Percentiles rank a stretch among this genome's conserved stretches.
Conservation (phyloP, 2,113 vertebrate genomes). For the Thermophis baileyi region DNA sequence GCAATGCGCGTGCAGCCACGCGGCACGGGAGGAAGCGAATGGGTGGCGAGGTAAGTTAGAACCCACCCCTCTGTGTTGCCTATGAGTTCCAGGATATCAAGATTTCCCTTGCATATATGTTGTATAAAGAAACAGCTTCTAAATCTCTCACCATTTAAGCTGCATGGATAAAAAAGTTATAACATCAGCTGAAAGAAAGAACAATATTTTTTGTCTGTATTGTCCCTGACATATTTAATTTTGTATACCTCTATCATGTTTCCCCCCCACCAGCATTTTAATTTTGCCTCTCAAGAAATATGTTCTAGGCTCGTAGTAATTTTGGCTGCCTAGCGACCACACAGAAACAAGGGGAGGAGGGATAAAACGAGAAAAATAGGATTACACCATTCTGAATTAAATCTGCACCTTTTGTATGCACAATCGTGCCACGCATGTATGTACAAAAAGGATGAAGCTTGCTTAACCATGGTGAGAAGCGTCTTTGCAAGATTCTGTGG, state of each 20-base stretch:
- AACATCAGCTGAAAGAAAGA: background rate
- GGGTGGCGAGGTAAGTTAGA: too few species aligned
- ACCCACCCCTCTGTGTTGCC: too few species aligned
- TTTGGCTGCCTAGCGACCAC: background rate
- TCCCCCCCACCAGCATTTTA: background rate
- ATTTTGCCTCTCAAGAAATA: background rate
- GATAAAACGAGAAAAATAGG: background rate
- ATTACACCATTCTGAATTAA: background rate
- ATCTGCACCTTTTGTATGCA: background rate
- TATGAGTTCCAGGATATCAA: background rate
- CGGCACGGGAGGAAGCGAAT: too few species aligned
- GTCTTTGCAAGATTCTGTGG: background rate
- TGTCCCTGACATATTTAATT: background rate
- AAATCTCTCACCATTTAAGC: background rate
- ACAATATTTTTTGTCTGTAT: background rate
- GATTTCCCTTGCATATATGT: background rate
- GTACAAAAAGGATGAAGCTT: background rate
- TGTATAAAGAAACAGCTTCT: background rate
- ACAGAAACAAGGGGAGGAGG: background rate
- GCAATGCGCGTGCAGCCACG: too few species aligned
- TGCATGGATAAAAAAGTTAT: background rate
- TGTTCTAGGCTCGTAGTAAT: background rate
- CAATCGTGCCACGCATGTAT: background rate
- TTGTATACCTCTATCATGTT: background rate
- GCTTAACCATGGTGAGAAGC: background rate